Evolutionary conservation across 2,888 invertebrate species (phyloP).

Genomic region (Pseudolycoriella hygida): DNA sequence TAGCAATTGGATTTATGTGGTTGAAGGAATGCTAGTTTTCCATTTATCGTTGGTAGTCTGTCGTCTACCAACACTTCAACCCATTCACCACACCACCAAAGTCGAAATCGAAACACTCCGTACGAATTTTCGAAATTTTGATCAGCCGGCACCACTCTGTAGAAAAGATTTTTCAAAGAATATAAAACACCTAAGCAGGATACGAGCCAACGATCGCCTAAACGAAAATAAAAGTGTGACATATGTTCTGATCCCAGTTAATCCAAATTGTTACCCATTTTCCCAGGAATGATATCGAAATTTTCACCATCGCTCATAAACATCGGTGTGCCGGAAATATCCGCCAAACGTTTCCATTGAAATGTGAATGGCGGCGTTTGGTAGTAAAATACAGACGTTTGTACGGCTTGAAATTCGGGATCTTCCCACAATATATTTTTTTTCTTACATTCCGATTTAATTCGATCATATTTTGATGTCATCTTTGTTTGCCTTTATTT

Average conservation of each 20-base stretch:
- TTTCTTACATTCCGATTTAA: constrained; percentile 62
- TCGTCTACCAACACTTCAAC: constrained; percentile 80
- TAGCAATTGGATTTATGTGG: constrained; percentile 62
- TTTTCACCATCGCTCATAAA: constrained; percentile 35
- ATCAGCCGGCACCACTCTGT: constrained; percentile 80
- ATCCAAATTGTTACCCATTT: constrained; percentile 50
- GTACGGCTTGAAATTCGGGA: constrained; percentile 77
- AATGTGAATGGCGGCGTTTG: constrained; percentile 89
- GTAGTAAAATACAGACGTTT: constrained; percentile 80
- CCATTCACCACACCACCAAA: constrained; percentile 94
- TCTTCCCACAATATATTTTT: constrained; percentile 76
- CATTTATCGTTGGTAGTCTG: constrained; percentile 72
- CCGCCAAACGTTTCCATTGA: constrained; percentile 73
- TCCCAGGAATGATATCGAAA: constrained; percentile 73
- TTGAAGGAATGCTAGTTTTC: constrained; percentile 71
- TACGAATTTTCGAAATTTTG: constrained; percentile 57
- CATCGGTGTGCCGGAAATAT: constrained; percentile 62
- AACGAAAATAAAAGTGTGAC: constrained; percentile 14
- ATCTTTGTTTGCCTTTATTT: constrained; percentile 12
- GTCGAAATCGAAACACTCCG: constrained; percentile 71
- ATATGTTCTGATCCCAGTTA: background rate
- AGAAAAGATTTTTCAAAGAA: constrained; percentile 72
- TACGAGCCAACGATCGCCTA: constrained; percentile 80
- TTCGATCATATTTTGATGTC: constrained; percentile 51
- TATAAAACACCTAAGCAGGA: constrained; percentile 74